Base-by-base conservation (phyloP, 2,113 vertebrate genomes). In the Perca fluviatilis region DNA sequence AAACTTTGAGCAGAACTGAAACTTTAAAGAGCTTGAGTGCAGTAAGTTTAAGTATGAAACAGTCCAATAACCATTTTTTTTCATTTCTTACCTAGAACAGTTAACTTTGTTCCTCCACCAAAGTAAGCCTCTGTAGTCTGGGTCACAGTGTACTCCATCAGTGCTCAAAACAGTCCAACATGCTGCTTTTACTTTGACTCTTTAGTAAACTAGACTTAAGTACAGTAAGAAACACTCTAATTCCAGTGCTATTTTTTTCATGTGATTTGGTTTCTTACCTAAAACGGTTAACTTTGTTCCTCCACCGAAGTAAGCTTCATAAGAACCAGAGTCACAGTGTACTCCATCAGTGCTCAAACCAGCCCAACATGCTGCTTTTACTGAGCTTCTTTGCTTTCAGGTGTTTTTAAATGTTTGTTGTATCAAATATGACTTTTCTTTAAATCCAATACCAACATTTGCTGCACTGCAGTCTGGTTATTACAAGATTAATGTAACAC, bases 221-320 rank as follows among this genome's bases (percentile, higher is more conserved):
- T 10, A 40, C 8, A 15, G 53, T 2, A 58, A 16, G 23, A 27
- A 14, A 18, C 15, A 27, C 56, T 58, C 23, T 2, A 27, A 6
- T 15, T 58, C 15, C n/a, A 25, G 16, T 50, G 1, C 0, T 43
- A 8, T n/a, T 12, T 23, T n/a, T n/a, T 3, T 40, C 40, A 30
- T 18, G 62, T 5, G 2, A 40, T 40, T 40, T 40, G 40, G 10
- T 40, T 10, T 40, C 40, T 40, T 40, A 40, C 40, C 40, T 40
- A 40, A 40, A 10, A 94, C 91, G 0, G 84, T 94, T 61, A 91
- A 78, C 51, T 93, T 94, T 7, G 90, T 95, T 70, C 91, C 93
- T 25, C 65, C 43, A 50, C 89, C 96, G 0, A 96, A 97, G 43
- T 92, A 61, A 2, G 93, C 86, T 83, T 93, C 73, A 91, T 6